Evolutionary conservation across 2,113 vertebrate species (phyloP), one percentile per base, ranked within the genome.

Genomic region (Pica pica): DNA sequence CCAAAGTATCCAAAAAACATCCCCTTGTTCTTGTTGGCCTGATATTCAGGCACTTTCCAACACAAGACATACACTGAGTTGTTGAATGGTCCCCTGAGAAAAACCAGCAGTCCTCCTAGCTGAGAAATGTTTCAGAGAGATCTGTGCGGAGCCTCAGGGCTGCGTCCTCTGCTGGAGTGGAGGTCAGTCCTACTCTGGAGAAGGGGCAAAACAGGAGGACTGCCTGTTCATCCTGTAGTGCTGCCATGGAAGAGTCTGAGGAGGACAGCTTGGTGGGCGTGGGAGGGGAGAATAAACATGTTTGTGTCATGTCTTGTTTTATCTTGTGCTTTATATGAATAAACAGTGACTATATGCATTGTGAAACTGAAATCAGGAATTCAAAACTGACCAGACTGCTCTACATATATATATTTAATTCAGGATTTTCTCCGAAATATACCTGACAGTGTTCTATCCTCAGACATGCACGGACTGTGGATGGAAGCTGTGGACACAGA

Each of bases 381-480:
- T 96, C 75, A 82, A 87, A 95, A 96, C 96, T 97, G 95, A 97
- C 97, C 95, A 96, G 86, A 95, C 79, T 95, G 92, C 97, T 96
- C 91, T 97, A 78, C 93, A 64, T 95, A 39, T 97, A 91, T 98
- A 92, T 97, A 95, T 98, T 98, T 98, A 96, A 97, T 97, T 97
- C 95, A 98, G 98, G 98, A 98, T 97, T 98, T 98, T 97, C 97
- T 98, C 33, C 98, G 98, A 92, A 98, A 98, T 96, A 97, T 98
- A 93, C 98, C 98, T 92, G 98, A 98, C 82, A 98, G 98, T 95
- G 92, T 98, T 94, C 98, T 98, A 81, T 98, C 98, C 86, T 98
- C 98, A 96, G 98, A 98, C 88, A 97, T 98, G 96, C 98, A 98
- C 77, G 88, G 97, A 69, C 97, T 97, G 75, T 98, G 98, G 98